These are phyloP conservation scores for Babyrousa celebensis DNA, from an alignment of 2,797 vertebrate species.

Conservation along the genomic window DNA sequence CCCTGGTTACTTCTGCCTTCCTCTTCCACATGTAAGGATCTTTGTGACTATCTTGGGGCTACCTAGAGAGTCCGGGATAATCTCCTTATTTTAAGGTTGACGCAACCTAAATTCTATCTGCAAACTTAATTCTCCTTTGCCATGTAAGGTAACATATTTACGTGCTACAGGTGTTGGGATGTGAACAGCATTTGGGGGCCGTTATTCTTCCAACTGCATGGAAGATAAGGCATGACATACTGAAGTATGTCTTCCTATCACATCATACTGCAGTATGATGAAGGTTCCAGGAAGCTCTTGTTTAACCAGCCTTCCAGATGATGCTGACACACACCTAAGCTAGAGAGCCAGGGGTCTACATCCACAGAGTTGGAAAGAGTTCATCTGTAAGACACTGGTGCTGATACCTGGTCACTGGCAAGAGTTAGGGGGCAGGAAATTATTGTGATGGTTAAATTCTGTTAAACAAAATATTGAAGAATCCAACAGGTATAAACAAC, in stretches of 20 bases:
- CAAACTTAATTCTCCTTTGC: neutral
- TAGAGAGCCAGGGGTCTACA: neutral
- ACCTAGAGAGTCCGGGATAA: neutral
- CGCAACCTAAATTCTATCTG: neutral
- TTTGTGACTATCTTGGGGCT: neutral
- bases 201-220: neutral
- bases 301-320: neutral
- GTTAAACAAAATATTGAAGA: conserved; percentile 22
- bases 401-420: neutral
- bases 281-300: neutral
- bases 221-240: neutral
- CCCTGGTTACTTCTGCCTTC: neutral
- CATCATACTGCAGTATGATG: neutral
- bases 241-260: neutral
- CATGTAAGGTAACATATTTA: neutral
- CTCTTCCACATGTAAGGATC: neutral
- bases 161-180: neutral
- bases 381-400: neutral
- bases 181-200: neutral
- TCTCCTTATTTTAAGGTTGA: conserved; percentile 23
- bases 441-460: neutral
- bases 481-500: neutral
- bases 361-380: neutral
- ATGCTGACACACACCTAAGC: neutral
- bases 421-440: neutral